Base-by-base conservation (phyloP, 2,888 invertebrate genomes). In the Aelia acuminata region DNA sequence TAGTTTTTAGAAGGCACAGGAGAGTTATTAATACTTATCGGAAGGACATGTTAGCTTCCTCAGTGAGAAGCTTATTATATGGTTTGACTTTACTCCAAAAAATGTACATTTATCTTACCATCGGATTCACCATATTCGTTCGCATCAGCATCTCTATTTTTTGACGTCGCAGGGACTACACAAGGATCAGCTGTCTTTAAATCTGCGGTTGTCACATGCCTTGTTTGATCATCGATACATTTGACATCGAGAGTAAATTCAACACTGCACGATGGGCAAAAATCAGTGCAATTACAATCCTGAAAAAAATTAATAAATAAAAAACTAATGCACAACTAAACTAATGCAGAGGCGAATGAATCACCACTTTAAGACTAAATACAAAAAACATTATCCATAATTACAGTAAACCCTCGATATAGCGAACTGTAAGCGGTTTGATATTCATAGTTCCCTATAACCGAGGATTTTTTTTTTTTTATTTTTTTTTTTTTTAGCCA, bases 191-290 rank as follows among this genome's bases (percentile, higher is more conserved):
- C 97, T 0, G 98, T 97, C 91, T 97, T 97, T 50, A 99, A 94
- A 93, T 99, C 99, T 8, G 98, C 98, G 2, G 99, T 98, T 15
- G 99, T 99, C 0, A 99, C 98, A 92, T 98, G 97, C 87, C 98
- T 94, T 0, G 99, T 99, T 92, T 97, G 96, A 89, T 99, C 98
- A 91, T 98, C 98, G 0, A 95, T 94, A 92, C 99, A 99, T 92
- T 98, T 98, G 0, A 99, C 99, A 92, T 99, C 98, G 88, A 99
- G 93, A 0, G 97, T 98, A 91, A 99, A 99, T 92, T 99, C 99
- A 0, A 99, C 99, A 90, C 99, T 98, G 92, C 99, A 99, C 91
- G 98, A 97, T 3, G 96, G 95, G 92, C 99, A 99, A 92, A 99
- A 99, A 93, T 99, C 99, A 43, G 96, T 95, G 92, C 99, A 99